Percentiles rank a stretch among this genome's conserved stretches.
These are phyloP conservation scores for Microcebus murinus DNA, from an alignment of 2,113 vertebrate species.

Conservation along the genomic window DNA sequence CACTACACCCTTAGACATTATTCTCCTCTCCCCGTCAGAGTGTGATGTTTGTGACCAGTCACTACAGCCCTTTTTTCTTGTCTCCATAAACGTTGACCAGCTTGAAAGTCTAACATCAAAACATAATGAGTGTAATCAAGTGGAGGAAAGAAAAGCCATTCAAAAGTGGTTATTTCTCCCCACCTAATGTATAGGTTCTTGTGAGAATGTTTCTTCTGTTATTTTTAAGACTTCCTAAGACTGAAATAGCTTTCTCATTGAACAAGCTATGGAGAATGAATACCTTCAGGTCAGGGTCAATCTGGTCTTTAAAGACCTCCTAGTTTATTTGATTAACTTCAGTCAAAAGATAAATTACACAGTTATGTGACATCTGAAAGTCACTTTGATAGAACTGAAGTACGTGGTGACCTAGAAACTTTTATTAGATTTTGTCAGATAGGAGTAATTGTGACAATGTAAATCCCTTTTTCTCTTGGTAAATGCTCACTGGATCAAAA, in stretches of 20 bases:
- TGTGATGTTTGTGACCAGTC: conserved; percentile 4
- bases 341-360: conserved; percentile 60
- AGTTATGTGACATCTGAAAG: conserved; percentile 67
- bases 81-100: conserved; percentile 21
- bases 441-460: conserved; percentile 44
- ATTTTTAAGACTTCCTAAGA: conserved; percentile 59
- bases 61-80: background rate
- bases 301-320: conserved; percentile 62
- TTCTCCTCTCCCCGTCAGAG: background rate
- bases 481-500: conserved; percentile 39
- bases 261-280: conserved; percentile 58
- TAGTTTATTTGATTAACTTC: conserved; percentile 70
- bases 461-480: conserved; percentile 12
- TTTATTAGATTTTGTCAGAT: conserved; percentile 67
- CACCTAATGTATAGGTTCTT: conserved; percentile 49
- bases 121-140: conserved; percentile 56
- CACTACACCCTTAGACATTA: background rate
- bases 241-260: conserved; percentile 62
- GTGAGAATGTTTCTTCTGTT: conserved; percentile 56
- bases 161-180: conserved; percentile 55
- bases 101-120: conserved; percentile 58
- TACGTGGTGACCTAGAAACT: conserved; percentile 67
- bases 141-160: conserved; percentile 63
- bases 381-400: conserved; percentile 55
- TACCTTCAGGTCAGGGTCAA: conserved; percentile 53